Conservation (phyloP, 2,888 invertebrate genomes). For the Loripinus fragilis region DNA sequence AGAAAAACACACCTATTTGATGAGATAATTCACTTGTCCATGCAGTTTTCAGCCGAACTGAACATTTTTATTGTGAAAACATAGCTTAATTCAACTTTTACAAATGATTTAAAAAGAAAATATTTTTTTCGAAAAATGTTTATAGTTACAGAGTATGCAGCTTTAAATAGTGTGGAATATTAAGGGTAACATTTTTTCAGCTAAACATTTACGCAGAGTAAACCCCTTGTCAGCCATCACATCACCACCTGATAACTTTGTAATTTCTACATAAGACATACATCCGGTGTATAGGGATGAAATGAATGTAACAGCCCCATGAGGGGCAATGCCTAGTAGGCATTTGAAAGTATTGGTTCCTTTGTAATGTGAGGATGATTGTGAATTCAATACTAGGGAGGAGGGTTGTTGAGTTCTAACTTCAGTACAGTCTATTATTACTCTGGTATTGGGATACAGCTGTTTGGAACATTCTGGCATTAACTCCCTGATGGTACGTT, state of each 20-base stretch:
- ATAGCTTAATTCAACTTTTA: too few relatives aligned
- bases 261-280: constrained; percentile 16
- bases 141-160: too few relatives aligned
- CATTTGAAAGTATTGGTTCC: constrained; percentile 21
- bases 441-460: constrained; percentile 25
- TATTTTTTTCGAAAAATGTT: too few relatives aligned
- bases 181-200: constrained; percentile 20
- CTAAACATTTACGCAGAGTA: constrained; percentile 21
- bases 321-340: constrained; percentile 20
- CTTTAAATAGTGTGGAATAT: too few relatives aligned
- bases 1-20: too few relatives aligned
- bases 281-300: constrained; percentile 15
- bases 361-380: constrained; percentile 22
- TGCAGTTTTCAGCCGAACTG: too few relatives aligned
- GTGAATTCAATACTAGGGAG: not conserved
- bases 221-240: not conserved
- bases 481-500: constrained; percentile 4
- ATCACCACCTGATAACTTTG: not conserved
- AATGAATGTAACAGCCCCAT: constrained; percentile 15
- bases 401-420: not conserved
- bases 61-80: too few relatives aligned
- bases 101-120: too few relatives aligned
- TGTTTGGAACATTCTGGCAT: constrained; percentile 42
- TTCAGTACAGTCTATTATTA: constrained; percentile 26
- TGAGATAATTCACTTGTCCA: too few relatives aligned